phyloP scores from a whole-genome alignment of 2,113 vertebrate species.

The Scartelaos histophorus region DNA sequence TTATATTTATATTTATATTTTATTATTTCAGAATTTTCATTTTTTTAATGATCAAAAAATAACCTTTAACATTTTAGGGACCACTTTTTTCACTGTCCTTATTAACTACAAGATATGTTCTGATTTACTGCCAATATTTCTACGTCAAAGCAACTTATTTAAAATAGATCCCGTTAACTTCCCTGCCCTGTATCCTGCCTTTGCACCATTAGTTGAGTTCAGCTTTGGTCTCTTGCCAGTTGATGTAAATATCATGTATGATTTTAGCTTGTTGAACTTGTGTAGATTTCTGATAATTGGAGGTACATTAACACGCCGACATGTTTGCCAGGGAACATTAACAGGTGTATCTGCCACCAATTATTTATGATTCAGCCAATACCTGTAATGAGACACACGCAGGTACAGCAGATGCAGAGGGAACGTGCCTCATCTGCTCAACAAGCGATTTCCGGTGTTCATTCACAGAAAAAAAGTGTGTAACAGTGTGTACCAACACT shows the following conservation, averaged over 20 bases:
- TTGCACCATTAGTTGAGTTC: background rate
- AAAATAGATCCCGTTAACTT: background rate
- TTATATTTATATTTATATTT: too few species aligned
- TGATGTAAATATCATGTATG: background rate
- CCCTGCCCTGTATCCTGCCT: background rate
- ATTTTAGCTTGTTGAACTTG: slow-evolving; percentile 3
- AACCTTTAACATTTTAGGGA: too few species aligned
- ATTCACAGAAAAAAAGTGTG: background rate
- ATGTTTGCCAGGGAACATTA: background rate
- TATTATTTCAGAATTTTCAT: too few species aligned
- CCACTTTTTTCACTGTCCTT: too few species aligned
- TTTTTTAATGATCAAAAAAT: too few species aligned
- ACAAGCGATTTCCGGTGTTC: background rate
- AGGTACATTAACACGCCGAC: slow-evolving; percentile 1
- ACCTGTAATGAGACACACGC: background rate
- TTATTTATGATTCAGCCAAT: slow-evolving; percentile 7
- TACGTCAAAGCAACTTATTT: background rate
- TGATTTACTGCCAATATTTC: background rate
- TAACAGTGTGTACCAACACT: background rate
- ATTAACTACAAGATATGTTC: background rate
- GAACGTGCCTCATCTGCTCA: background rate
- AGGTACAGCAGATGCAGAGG: background rate
- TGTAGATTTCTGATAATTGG: slow-evolving; percentile 7
- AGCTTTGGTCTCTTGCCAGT: background rate
- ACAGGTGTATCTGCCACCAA: slow-evolving; percentile 3